Conservation (phyloP, 2,113 vertebrate genomes). For the Neotragus pygmaeus region DNA sequence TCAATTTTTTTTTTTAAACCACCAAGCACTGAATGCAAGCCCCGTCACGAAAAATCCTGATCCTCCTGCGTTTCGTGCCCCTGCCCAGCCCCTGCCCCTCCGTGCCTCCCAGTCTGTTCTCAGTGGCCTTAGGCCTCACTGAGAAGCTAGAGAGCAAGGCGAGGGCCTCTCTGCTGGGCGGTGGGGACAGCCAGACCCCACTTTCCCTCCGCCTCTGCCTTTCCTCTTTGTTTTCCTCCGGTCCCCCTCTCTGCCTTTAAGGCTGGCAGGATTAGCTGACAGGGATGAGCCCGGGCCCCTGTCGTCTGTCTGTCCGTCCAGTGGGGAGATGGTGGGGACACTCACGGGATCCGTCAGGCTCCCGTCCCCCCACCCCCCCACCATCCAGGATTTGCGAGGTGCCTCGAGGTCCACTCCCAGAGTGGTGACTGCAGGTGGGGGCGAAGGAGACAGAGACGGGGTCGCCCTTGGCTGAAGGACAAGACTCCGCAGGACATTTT, state of each 20-base stretch:
- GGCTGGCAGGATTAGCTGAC: not conserved
- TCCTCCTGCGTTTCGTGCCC: not conserved
- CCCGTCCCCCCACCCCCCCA: accelerated
- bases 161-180: not conserved
- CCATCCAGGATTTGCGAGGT: not conserved
- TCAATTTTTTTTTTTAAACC: not conserved
- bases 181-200: not conserved
- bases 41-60: not conserved
- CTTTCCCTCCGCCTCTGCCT: not conserved
- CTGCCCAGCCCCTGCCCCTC: not conserved
- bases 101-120: not conserved
- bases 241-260: not conserved
- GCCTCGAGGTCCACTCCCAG: not conserved
- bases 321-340: no score
- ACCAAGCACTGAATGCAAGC: not conserved
- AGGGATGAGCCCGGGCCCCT: not conserved
- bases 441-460: not conserved
- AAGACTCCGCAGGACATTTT: not conserved
- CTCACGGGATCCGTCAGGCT: not conserved
- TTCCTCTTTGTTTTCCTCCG: conserved; percentile 34
- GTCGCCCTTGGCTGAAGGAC: conserved; percentile 11
- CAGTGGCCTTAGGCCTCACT: not conserved
- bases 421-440: not conserved
- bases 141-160: not conserved
- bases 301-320: not conserved